phyloP scores from a whole-genome alignment of 2,888 invertebrate genomes.

The Nephrocerus scutellatus region DNA sequence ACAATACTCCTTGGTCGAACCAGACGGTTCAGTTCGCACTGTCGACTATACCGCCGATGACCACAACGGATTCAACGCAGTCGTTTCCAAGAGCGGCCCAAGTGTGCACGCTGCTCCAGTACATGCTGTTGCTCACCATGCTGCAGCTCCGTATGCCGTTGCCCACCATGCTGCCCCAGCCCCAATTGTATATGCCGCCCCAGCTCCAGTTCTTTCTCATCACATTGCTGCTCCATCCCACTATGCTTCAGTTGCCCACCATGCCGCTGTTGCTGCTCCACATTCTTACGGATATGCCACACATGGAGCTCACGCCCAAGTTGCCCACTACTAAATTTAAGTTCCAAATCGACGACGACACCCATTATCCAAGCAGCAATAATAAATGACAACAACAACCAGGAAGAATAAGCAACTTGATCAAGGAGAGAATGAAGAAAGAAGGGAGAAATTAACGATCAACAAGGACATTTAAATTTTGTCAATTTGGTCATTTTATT shows the following conservation, averaged over 20 bases:
- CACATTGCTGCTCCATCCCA: conserved; percentile 39
- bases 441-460: too few relatives aligned
- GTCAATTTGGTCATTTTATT: too few relatives aligned
- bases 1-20: conserved; percentile 48
- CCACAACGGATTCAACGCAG: conserved; percentile 48
- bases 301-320: conserved; percentile 38
- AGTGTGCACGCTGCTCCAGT: conserved; percentile 35
- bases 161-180: conserved; percentile 25
- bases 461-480: too few relatives aligned
- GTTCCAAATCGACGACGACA: too few relatives aligned
- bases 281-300: conserved; percentile 39
- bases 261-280: conserved; percentile 32
- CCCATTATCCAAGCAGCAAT: too few relatives aligned
- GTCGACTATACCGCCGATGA: conserved; percentile 49
- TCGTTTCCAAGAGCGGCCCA: conserved; percentile 46
- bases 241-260: conserved; percentile 37
- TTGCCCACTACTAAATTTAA: conserved; percentile 42
- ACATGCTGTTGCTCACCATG: conserved; percentile 27
- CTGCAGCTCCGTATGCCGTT: conserved; percentile 26
- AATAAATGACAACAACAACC: too few relatives aligned
- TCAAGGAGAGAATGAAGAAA: too few relatives aligned
- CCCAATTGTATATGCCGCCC: conserved; percentile 26
- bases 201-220: conserved; percentile 35
- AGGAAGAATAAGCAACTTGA: too few relatives aligned
- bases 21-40: conserved; percentile 48